phyloP scores from a whole-genome alignment of 2,888 invertebrate species.

The Geophilus truncorum region DNA sequence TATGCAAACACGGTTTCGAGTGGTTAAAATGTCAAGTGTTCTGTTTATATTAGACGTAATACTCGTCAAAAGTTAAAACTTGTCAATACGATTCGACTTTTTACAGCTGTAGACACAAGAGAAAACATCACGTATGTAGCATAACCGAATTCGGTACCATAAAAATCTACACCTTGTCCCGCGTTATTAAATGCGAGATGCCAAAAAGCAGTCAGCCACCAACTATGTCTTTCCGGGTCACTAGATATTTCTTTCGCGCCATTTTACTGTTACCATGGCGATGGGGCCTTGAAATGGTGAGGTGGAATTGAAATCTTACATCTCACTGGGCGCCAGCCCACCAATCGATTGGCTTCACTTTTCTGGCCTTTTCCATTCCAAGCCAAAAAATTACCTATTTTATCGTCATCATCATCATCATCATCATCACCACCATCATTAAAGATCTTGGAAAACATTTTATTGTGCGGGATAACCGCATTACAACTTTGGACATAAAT shows the following conservation, averaged over 20 bases:
- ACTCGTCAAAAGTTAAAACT: background rate
- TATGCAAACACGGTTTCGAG: background rate
- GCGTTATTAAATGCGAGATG: background rate
- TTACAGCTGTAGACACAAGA: background rate
- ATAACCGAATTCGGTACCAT: background rate
- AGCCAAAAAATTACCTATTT: background rate
- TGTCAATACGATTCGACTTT: background rate
- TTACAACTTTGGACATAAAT: no score
- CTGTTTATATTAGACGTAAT: background rate
- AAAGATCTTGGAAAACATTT: no score
- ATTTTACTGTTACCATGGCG: background rate
- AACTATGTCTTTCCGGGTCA: background rate
- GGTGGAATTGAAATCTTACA: background rate
- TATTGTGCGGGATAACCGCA: no score
- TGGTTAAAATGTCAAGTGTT: background rate
- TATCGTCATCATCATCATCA: no score
- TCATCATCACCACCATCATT: no score
- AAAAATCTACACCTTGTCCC: background rate
- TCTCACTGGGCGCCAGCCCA: slow-evolving; percentile 2
- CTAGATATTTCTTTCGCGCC: background rate
- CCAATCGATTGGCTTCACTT: slow-evolving; percentile 25
- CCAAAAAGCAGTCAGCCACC: background rate
- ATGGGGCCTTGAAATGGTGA: background rate
- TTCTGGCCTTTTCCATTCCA: slow-evolving; percentile 41
- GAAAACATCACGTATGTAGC: background rate